A percentile compares a stretch with the other conserved stretches of the same genome.
phyloP scores from a whole-genome alignment of 2,113 vertebrate species.

The Tragulus kanchil region DNA sequence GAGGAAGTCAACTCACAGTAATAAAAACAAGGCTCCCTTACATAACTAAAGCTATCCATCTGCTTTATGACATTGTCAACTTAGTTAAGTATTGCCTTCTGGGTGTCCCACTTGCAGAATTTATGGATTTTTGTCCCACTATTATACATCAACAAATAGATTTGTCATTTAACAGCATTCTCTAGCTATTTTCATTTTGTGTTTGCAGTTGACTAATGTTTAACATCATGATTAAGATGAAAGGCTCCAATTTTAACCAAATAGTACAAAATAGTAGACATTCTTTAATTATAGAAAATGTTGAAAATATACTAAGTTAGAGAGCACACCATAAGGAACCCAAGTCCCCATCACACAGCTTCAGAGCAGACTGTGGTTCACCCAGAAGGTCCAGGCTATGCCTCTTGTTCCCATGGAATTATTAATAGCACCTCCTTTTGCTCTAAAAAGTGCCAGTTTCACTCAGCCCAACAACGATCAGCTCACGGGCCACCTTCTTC shows the following conservation, averaged over 20 bases:
- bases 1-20: not conserved
- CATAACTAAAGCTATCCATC: not conserved
- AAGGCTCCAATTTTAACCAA: not conserved
- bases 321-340: not conserved
- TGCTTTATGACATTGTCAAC: not conserved
- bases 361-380: not conserved
- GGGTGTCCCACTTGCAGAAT: not conserved
- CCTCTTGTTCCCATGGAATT: not conserved
- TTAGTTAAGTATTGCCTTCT: conserved; percentile 39
- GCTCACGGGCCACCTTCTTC: not conserved
- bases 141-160: conserved; percentile 24
- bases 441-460: not conserved
- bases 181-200: conserved; percentile 49
- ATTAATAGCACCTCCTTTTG: not conserved
- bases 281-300: not conserved
- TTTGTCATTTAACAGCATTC: conserved; percentile 11
- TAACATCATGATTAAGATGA: conserved; percentile 15
- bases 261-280: not conserved
- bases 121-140: conserved; percentile 43
- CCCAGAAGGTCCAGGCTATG: not conserved
- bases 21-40: not conserved
- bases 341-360: not conserved
- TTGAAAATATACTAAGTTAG: conserved; percentile 1
- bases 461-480: not conserved
- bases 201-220: conserved; percentile 32